Conservation (phyloP, 2,797 vertebrate species). For the Periophthalmus magnuspinnatus region DNA sequence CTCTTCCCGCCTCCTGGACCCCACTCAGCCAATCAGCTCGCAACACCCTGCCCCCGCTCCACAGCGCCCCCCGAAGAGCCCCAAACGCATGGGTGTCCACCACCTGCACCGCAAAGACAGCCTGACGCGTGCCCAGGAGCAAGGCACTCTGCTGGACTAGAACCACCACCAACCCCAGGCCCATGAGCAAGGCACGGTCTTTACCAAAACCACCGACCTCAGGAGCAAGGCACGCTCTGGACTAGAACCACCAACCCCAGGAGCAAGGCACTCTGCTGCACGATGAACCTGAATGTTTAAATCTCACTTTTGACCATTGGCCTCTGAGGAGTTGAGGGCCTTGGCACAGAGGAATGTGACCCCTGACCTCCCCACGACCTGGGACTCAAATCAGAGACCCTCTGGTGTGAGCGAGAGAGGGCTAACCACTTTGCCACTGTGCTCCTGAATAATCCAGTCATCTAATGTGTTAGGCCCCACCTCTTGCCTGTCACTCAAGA, state of each 20-base stretch:
- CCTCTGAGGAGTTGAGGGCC: too few relatives aligned
- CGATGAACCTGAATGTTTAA: neutral
- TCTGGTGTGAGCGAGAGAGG: too few relatives aligned
- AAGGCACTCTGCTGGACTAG: constrained; percentile 87
- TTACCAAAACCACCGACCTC: too few relatives aligned
- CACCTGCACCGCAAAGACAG: constrained; percentile 96
- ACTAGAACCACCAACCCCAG: too few relatives aligned
- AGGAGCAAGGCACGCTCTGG: too few relatives aligned
- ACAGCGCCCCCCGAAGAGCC: constrained; percentile 86
- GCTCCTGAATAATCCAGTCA: too few relatives aligned
- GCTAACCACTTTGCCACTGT: too few relatives aligned
- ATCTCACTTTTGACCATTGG: neutral
- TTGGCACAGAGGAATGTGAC: too few relatives aligned
- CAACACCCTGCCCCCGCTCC: constrained; percentile 3
- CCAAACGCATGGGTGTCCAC: constrained; percentile 97
- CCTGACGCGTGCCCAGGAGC: constrained; percentile 93
- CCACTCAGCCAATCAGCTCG: neutral
- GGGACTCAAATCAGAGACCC: too few relatives aligned
- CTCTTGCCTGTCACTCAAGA: neutral
- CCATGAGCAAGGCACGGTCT: neutral
- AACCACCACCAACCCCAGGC: too few relatives aligned
- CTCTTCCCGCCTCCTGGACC: constrained; percentile 52
- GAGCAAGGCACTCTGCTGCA: neutral
- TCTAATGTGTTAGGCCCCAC: too few relatives aligned
- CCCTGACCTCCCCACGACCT: too few relatives aligned